Evolutionary conservation across 2,113 vertebrate genomes (phyloP), one percentile per base, ranked within the genome.

Genomic region (Pongo pygmaeus): DNA sequence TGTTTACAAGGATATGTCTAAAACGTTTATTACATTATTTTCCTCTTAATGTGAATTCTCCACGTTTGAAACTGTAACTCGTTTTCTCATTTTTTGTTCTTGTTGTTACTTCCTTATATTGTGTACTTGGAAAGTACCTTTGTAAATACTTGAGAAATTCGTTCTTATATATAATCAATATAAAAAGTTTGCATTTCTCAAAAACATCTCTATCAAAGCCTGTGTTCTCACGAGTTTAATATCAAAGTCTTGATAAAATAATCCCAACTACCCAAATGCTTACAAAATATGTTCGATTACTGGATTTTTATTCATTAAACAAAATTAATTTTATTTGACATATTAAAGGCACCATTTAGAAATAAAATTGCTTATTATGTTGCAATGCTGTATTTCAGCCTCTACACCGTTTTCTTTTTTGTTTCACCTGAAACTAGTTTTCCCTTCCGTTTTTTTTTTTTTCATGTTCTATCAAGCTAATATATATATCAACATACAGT

Each of bases 311-410:
- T 91, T 91, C 52, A 69, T 85, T 55, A 96, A 89, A 48, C 59
- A 95, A 95, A 96, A 64, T 48, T 84, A 64, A 78, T 90, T 96
- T 86, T 89, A 93, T 86, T 91, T 95, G 59, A 50, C 59, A 20
- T 81, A 23, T 12, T 38, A 87, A 55, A 83, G 67, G 43, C 10
- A 86, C 27, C 77, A 75, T 85, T 96, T 94, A 69, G 43, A 97
- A 96, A 95, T 43, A 59, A 94, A 86, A 89, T 78, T 25, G 8
- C 27, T 79, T 92, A 52, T 78, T 72, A 85, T 23, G 59, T 59
- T 91, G 17, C 57, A 84, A 23, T 40, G 50, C 11, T 75, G 13
- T 64, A 40, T 83, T 96, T 92, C 81, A 43, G 48, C 43, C 32
- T 91, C 38, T 84, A 79, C 8, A 70, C 12, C 3, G 38, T 90